These are phyloP conservation scores for Rhagoletis zephyria DNA, from an alignment of 1,140 invertebrate species.

Conservation along the genomic window DNA sequence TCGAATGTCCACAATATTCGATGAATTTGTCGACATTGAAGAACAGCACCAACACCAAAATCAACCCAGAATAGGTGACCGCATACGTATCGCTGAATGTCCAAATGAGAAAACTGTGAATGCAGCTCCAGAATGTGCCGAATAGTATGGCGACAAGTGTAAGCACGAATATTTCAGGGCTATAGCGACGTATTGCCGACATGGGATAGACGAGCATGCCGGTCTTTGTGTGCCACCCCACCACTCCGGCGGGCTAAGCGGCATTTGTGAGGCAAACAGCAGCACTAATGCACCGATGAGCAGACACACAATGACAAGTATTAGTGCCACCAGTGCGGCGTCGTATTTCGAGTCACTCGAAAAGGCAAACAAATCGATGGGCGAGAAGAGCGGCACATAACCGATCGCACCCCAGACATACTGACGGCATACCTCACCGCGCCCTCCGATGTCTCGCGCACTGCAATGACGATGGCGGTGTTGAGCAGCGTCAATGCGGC, in stretches of 20 bases:
- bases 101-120: conserved; percentile 85
- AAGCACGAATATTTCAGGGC: conserved; percentile 80
- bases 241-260: conserved; percentile 84
- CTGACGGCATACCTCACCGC: conserved; percentile 86
- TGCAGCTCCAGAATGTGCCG: conserved; percentile 84
- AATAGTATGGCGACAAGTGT: conserved; percentile 81
- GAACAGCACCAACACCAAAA: conserved; percentile 80
- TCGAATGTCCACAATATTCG: conserved; percentile 88
- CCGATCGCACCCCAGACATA: conserved; percentile 84
- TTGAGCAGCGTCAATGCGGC: conserved; percentile 81
- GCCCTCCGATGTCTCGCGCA: conserved; percentile 84
- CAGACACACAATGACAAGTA: conserved; percentile 78
- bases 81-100: conserved; percentile 63
- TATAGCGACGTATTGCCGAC: conserved; percentile 82
- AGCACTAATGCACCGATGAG: conserved; percentile 65
- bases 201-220: conserved; percentile 82
- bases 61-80: conserved; percentile 72
- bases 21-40: conserved; percentile 86
- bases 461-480: conserved; percentile 85
- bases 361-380: conserved; percentile 77
- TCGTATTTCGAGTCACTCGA: conserved; percentile 58
- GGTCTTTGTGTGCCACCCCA: conserved; percentile 85
- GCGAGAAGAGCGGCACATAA: conserved; percentile 80
- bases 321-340: conserved; percentile 70
- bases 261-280: conserved; percentile 76